Evolutionary conservation across 2,113 vertebrate genomes (phyloP).

Genomic region (Chloroceryle aenea): DNA sequence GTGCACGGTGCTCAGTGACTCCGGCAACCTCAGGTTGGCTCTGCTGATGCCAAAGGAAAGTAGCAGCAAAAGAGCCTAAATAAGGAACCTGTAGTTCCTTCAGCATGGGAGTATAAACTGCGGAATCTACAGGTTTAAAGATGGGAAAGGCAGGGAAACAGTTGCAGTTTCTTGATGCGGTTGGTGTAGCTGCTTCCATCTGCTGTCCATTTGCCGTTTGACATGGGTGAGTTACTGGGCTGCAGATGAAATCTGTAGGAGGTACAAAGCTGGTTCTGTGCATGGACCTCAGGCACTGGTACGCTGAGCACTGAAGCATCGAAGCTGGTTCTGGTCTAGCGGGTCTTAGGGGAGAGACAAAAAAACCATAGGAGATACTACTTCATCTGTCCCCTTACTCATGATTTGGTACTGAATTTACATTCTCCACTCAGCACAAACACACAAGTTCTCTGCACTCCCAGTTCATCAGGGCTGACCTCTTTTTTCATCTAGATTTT

Average conservation of each 20-base stretch:
- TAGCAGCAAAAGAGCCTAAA: neutral
- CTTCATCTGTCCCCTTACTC: neutral
- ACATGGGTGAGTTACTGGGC: neutral
- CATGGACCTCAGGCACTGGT: neutral
- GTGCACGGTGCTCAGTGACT: accelerated
- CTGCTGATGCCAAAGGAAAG: neutral
- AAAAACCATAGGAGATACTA: neutral
- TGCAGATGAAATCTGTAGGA: neutral
- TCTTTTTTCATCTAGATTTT: neutral
- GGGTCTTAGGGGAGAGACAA: neutral
- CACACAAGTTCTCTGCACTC: neutral
- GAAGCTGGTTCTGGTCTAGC: neutral
- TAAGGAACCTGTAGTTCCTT: neutral
- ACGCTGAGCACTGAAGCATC: neutral
- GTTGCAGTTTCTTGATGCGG: neutral
- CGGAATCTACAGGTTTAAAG: neutral
- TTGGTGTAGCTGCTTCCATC: neutral
- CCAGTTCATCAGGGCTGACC: neutral
- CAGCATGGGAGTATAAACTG: neutral
- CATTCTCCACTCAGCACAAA: neutral
- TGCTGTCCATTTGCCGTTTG: neutral
- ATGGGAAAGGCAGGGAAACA: neutral
- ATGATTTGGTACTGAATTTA: neutral
- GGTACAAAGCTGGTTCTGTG: neutral
- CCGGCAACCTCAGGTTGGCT: neutral